A percentile compares a stretch with the other conserved stretches of the same genome.
Conservation (phyloP, 2,888 invertebrate species). For the Gonocerus acuteangulatus region DNA sequence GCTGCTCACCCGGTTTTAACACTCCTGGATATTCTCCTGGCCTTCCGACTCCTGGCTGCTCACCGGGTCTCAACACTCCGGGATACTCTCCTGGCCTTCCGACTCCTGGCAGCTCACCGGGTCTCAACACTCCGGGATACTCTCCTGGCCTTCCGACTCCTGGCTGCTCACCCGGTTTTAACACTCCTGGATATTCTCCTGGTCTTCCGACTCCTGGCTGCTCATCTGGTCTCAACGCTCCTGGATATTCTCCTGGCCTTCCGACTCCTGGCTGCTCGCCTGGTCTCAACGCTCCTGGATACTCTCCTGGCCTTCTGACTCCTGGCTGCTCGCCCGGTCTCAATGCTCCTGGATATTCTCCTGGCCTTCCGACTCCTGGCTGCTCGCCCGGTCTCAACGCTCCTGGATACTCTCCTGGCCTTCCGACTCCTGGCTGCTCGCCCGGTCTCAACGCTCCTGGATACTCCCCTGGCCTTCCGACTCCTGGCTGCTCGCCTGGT, state of each 20-base stretch:
- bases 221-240: constrained; percentile 11
- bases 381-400: constrained; percentile 29
- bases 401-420: constrained; percentile 19
- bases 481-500: constrained; percentile 23
- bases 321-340: constrained; percentile 8
- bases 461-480: constrained; percentile 27
- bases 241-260: constrained; percentile 25
- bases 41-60: constrained; percentile 17
- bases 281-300: constrained; percentile 19
- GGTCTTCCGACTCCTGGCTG: constrained; percentile 25
- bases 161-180: constrained; percentile 19
- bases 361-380: constrained; percentile 28
- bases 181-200: constrained; percentile 27
- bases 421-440: constrained; percentile 20
- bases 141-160: constrained; percentile 17
- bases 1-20: constrained; percentile 26
- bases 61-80: constrained; percentile 29
- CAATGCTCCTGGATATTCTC: constrained; percentile 26
- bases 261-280: constrained; percentile 26
- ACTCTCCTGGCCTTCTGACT: constrained; percentile 27
- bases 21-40: constrained; percentile 29
- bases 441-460: constrained; percentile 24
- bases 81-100: constrained; percentile 31
- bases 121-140: constrained; percentile 26
- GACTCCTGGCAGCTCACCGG: constrained; percentile 31